Percentiles rank a stretch among this genome's conserved stretches.
Evolutionary conservation across 2,888 invertebrate species (phyloP).

Genomic region (Dromius quadrimaculatus): DNA sequence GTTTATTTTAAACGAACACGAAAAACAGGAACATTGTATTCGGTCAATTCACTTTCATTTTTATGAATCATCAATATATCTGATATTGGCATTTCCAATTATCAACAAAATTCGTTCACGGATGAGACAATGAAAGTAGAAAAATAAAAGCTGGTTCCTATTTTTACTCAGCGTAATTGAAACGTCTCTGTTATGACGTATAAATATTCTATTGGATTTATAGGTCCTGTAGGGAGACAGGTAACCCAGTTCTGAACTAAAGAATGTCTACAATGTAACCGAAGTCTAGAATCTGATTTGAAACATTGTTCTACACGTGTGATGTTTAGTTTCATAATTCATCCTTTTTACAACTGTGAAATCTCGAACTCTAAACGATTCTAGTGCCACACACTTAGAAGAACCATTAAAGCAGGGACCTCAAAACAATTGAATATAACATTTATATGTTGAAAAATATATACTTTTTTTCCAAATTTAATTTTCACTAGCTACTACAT

Average conservation of each 20-base stretch:
- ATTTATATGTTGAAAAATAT: too few species aligned
- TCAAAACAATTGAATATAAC: neutral
- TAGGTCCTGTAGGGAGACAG: slow-evolving; percentile 16
- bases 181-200: slow-evolving; percentile 31
- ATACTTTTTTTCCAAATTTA: too few species aligned
- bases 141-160: neutral
- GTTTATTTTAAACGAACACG: neutral
- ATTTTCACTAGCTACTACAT: too few species aligned
- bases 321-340: slow-evolving; percentile 36
- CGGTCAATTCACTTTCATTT: slow-evolving; percentile 27
- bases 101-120: neutral
- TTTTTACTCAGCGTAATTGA: slow-evolving; percentile 26
- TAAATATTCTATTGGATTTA: slow-evolving; percentile 30
- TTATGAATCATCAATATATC: neutral
- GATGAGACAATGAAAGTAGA: neutral
- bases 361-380: slow-evolving; percentile 8
- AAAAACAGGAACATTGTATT: neutral
- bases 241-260: slow-evolving; percentile 29
- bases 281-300: neutral
- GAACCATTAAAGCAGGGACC: slow-evolving; percentile 12
- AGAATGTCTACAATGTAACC: slow-evolving; percentile 8
- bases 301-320: slow-evolving; percentile 20
- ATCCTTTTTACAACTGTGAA: slow-evolving; percentile 31
- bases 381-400: slow-evolving; percentile 28
- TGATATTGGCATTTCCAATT: slow-evolving; percentile 1